phyloP scores from a whole-genome alignment of 1,140 invertebrate species.

The Macrosteles quadrilineatus region DNA sequence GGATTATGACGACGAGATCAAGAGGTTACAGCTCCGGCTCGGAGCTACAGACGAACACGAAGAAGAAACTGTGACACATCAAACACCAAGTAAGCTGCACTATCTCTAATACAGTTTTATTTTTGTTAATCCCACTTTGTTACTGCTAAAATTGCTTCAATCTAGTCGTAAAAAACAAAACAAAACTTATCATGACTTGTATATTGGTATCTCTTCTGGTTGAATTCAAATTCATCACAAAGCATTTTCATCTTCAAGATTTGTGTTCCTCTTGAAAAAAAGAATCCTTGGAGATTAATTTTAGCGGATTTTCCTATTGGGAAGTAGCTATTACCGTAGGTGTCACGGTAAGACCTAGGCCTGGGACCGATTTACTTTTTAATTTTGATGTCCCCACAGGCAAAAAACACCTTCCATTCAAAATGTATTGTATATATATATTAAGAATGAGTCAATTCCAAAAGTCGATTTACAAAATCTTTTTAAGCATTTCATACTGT shows the following conservation, averaged over 20 bases:
- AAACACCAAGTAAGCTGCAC: background rate
- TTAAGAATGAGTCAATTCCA: too few relatives aligned
- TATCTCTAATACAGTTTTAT: too few relatives aligned
- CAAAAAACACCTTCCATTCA: too few relatives aligned
- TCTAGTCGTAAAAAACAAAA: background rate
- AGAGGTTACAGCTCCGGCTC: conserved; percentile 65
- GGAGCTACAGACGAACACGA: conserved; percentile 42
- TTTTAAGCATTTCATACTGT: too few relatives aligned
- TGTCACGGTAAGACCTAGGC: too few relatives aligned
- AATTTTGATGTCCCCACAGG: too few relatives aligned
- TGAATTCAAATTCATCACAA: background rate
- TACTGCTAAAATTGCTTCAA: background rate
- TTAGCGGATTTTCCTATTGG: too few relatives aligned
- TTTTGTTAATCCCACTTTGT: background rate
- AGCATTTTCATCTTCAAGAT: background rate
- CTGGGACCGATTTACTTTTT: too few relatives aligned
- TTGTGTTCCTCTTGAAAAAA: background rate
- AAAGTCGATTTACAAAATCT: too few relatives aligned
- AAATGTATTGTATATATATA: too few relatives aligned
- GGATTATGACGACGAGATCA: conserved; percentile 93
- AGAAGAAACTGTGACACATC: conserved; percentile 28
- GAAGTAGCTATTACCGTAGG: too few relatives aligned
- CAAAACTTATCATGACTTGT: background rate
- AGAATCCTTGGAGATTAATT: too few relatives aligned
- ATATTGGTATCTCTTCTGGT: background rate